Evolutionary conservation across 2,888 invertebrate genomes (phyloP).

Genomic region (Cremastinae sp.): DNA sequence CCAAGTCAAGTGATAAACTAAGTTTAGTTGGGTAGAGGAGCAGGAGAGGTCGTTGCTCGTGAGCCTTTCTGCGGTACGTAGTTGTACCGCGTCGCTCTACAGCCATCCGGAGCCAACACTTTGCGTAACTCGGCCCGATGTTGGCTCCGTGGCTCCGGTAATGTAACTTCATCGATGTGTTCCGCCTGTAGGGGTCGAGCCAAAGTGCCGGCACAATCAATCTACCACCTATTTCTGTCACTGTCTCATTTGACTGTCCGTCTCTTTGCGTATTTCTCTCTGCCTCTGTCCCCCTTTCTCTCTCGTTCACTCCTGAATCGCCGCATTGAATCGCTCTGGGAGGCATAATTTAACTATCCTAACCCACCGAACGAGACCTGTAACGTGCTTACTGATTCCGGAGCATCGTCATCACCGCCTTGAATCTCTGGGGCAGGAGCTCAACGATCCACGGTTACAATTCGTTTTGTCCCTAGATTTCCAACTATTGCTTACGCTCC

Average conservation of each 20-base stretch:
- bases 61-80: slow-evolving; percentile 45
- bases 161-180: slow-evolving; percentile 79
- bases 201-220: slow-evolving; percentile 76
- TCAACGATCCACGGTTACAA: slow-evolving; percentile 41
- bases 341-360: slow-evolving; percentile 55
- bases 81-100: slow-evolving; percentile 42
- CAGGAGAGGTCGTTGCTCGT: slow-evolving; percentile 42
- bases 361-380: slow-evolving; percentile 43
- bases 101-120: slow-evolving; percentile 67
- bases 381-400: slow-evolving; percentile 26
- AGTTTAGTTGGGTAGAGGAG: slow-evolving; percentile 38
- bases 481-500: background rate
- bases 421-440: slow-evolving; percentile 44
- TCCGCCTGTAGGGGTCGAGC: slow-evolving; percentile 70
- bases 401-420: slow-evolving; percentile 30
- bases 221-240: slow-evolving; percentile 69
- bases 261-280: slow-evolving; percentile 59
- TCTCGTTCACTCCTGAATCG: slow-evolving; percentile 62
- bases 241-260: slow-evolving; percentile 57
- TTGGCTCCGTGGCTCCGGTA: slow-evolving; percentile 69
- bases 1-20: slow-evolving; percentile 56
- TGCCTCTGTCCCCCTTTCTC: slow-evolving; percentile 60
- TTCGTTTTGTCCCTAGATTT: slow-evolving; percentile 5
- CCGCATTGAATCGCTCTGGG: slow-evolving; percentile 39
- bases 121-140: slow-evolving; percentile 77